phyloP scores from a whole-genome alignment of 2,797 vertebrate genomes.

The Anas acuta region DNA sequence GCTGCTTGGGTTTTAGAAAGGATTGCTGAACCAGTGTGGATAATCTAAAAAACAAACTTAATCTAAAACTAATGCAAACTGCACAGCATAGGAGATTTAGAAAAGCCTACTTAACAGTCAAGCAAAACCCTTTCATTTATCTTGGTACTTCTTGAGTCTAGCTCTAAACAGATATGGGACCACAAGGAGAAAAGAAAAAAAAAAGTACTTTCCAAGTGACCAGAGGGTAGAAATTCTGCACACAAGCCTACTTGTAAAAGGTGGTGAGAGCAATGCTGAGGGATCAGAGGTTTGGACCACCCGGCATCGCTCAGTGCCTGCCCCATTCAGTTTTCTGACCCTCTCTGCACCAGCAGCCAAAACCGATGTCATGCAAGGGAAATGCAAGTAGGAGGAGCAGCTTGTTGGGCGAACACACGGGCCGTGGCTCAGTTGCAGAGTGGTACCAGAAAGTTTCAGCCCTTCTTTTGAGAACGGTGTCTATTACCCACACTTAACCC shows the following conservation, averaged over 20 bases:
- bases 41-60: constrained; percentile 68
- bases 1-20: constrained; percentile 22
- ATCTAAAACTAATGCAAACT: constrained; percentile 60
- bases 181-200: neutral
- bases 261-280: neutral
- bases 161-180: constrained; percentile 14
- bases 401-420: neutral
- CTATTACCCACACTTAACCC: constrained; percentile 14
- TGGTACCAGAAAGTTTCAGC: neutral
- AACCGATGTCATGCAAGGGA: neutral
- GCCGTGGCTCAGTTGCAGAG: neutral
- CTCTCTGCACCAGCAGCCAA: neutral
- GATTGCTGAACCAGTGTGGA: constrained; percentile 50
- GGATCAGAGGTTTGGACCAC: neutral
- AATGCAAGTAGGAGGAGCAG: neutral
- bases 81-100: constrained; percentile 45
- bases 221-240: neutral
- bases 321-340: neutral
- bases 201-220: neutral
- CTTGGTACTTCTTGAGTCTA: constrained; percentile 36
- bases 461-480: neutral
- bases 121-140: constrained; percentile 48
- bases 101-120: constrained; percentile 49
- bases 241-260: neutral
- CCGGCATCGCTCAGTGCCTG: neutral